Evolutionary conservation across 2,113 vertebrate species (phyloP).

Genomic region (Hydrochoerus hydrochaeris): DNA sequence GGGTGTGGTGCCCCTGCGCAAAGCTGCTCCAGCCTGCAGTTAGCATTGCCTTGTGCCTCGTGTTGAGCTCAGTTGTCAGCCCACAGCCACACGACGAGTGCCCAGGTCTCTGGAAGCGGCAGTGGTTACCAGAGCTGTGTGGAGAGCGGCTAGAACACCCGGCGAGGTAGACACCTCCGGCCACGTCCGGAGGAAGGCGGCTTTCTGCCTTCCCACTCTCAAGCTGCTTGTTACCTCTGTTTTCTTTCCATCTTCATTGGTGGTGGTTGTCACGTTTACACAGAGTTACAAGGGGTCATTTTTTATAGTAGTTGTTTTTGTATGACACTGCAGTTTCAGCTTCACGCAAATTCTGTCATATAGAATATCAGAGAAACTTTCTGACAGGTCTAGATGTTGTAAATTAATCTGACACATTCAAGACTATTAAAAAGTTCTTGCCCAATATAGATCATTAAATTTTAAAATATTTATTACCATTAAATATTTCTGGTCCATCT

Average conservation of each 20-base stretch:
- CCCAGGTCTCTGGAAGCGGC: background rate
- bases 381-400: background rate
- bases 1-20: background rate
- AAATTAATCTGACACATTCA: conserved; percentile 34
- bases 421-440: background rate
- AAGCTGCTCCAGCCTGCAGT: background rate
- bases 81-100: background rate
- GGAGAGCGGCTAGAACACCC: background rate
- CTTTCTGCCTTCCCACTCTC: background rate
- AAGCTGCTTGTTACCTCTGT: background rate
- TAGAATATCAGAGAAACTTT: conserved; percentile 35
- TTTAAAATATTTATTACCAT: too few species aligned
- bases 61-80: background rate
- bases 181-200: background rate
- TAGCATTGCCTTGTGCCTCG: too few species aligned
- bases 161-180: background rate
- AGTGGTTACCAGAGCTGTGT: background rate
- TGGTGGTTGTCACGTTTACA: conserved; percentile 35
- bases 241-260: background rate
- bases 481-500: background rate
- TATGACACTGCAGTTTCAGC: background rate
- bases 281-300: conserved; percentile 8
- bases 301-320: background rate
- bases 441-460: background rate
- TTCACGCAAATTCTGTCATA: conserved; percentile 7